A percentile compares a stretch with the other conserved stretches of the same genome.
phyloP scores from a whole-genome alignment of 1,140 invertebrate genomes.

The Drosophila asahinai region DNA sequence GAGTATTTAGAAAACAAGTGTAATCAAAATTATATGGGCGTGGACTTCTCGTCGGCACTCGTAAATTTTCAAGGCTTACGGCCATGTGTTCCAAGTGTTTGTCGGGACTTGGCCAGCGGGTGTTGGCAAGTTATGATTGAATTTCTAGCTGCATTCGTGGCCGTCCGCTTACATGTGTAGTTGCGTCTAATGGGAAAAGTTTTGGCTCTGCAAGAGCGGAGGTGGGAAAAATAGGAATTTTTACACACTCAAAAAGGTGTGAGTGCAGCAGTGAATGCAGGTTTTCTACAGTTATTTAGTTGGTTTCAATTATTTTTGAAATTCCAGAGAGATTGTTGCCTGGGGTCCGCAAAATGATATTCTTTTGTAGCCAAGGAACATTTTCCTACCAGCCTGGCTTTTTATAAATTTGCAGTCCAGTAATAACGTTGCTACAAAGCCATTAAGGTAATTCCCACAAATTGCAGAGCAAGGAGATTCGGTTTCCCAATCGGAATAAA shows the following conservation, averaged over 20 bases:
- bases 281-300: not conserved
- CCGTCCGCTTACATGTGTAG: constrained; percentile 30
- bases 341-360: not conserved
- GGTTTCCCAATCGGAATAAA: constrained; percentile 7
- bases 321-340: not conserved
- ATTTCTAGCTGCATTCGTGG: constrained; percentile 71
- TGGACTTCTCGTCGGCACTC: constrained; percentile 50
- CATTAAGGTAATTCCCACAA: not conserved
- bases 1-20: constrained; percentile 82
- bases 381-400: not conserved
- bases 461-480: not conserved
- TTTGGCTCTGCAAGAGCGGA: constrained; percentile 12
- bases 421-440: not conserved
- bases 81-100: constrained; percentile 61
- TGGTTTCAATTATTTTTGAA: constrained; percentile 2
- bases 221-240: constrained; percentile 4
- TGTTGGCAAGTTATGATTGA: constrained; percentile 79
- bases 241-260: constrained; percentile 1
- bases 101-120: constrained; percentile 24
- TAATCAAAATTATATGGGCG: constrained; percentile 83
- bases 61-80: constrained; percentile 73
- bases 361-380: no score
- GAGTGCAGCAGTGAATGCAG: not conserved
- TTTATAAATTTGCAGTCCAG: not conserved
- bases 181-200: constrained; percentile 70